These are phyloP conservation scores for Microctonus brassicae DNA, from an alignment of 2,888 invertebrate genomes.

Conservation along the genomic window DNA sequence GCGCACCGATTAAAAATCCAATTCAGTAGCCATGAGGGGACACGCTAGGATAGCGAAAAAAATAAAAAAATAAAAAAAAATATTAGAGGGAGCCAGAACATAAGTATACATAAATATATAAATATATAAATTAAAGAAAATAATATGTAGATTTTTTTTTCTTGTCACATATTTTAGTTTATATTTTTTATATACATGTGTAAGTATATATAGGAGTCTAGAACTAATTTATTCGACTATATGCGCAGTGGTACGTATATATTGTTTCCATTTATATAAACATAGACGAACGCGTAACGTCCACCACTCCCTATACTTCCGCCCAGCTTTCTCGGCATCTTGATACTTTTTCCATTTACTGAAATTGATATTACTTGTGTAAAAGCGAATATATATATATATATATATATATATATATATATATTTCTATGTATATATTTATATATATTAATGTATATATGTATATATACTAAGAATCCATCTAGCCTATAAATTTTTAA, in stretches of 20 bases:
- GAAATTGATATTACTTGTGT: conserved; percentile 65
- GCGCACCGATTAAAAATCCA: conserved; percentile 69
- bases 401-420: neutral
- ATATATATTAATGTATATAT: neutral
- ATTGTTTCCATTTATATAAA: conserved; percentile 18
- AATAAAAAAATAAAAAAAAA: conserved; percentile 24
- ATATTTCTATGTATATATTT: neutral
- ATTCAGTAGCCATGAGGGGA: conserved; percentile 51
- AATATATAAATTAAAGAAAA: neutral
- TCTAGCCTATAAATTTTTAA: conserved; percentile 54
- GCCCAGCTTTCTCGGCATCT: conserved; percentile 50
- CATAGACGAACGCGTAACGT: conserved; percentile 29
- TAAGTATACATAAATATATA: neutral
- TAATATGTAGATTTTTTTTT: too few relatives aligned
- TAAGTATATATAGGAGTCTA: conserved; percentile 5
- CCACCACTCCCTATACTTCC: conserved; percentile 19
- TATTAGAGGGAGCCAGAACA: neutral
- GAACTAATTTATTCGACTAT: neutral
- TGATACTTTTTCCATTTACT: conserved; percentile 66
- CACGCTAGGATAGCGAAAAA: conserved; percentile 6
- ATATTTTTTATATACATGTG: neutral
- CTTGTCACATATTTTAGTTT: neutral
- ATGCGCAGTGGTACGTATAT: neutral
- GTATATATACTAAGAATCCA: conserved; percentile 44
- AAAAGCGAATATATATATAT: conserved; percentile 44